Evolutionary conservation across 2,113 vertebrate species (phyloP).

Genomic region (Lasiurus borealis): DNA sequence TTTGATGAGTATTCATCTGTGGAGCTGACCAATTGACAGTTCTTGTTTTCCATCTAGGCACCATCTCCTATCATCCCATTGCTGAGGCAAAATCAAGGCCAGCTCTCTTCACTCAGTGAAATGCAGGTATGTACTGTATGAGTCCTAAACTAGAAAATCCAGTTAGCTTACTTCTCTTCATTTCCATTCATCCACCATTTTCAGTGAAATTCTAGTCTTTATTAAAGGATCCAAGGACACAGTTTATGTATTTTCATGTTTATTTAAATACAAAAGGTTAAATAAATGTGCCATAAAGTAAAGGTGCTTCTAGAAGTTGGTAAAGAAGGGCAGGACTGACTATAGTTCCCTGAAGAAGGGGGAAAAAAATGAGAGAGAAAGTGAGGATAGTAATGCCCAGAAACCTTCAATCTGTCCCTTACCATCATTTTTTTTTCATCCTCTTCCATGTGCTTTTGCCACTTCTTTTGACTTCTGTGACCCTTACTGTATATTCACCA

Average conservation of each 20-base stretch:
- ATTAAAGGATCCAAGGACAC: not conserved
- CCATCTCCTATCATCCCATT: not conserved
- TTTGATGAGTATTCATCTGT: not conserved
- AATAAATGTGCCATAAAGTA: not conserved
- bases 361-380: not conserved
- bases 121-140: no score
- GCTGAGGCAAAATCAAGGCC: not conserved
- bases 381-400: not conserved
- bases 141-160: not conserved
- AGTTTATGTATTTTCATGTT: slow-evolving; percentile 22
- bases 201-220: not conserved
- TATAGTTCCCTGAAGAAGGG: not conserved
- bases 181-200: not conserved
- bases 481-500: not conserved
- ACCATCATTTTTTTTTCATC: no score
- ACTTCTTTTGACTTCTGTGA: not conserved
- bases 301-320: not conserved
- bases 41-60: not conserved
- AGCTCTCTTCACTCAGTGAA: not conserved
- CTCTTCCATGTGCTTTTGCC: not conserved
- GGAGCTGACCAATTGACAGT: not conserved
- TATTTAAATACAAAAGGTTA: not conserved
- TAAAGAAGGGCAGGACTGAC: not conserved
- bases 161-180: not conserved
- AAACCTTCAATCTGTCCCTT: not conserved